Evolutionary conservation across 2,113 vertebrate genomes (phyloP).

Genomic region (Mesembrinibis cayennensis): DNA sequence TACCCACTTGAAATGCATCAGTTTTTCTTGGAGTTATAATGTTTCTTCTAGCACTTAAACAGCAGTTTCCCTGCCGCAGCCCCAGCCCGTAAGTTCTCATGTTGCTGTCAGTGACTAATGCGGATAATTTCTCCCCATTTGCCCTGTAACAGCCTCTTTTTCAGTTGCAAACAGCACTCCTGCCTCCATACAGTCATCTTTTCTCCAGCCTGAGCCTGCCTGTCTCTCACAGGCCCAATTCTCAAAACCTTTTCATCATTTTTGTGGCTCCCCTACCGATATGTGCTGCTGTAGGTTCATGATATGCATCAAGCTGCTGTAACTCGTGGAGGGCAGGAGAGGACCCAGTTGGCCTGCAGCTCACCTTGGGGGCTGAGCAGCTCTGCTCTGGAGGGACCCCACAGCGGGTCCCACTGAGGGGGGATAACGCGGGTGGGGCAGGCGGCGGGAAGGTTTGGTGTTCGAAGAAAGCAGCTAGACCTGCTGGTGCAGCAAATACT

Average conservation of each 20-base stretch:
- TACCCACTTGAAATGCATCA: neutral
- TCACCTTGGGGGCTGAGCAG: neutral
- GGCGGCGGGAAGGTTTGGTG: accelerated
- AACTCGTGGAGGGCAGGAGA: neutral
- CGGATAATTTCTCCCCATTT: neutral
- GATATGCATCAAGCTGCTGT: neutral
- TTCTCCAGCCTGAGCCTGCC: neutral
- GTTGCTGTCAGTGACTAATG: neutral
- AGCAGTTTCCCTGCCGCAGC: neutral
- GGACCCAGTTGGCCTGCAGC: neutral
- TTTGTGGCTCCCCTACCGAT: neutral
- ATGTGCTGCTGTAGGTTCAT: neutral
- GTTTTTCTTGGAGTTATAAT: neutral
- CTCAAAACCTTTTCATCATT: neutral
- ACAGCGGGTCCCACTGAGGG: accelerated
- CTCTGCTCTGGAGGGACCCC: neutral
- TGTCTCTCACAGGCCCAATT: neutral
- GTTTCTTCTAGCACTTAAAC: neutral
- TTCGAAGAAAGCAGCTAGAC: neutral
- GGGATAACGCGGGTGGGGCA: neutral
- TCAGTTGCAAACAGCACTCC: neutral
- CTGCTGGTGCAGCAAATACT: neutral
- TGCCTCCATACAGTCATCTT: neutral
- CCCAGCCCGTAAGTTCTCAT: neutral
- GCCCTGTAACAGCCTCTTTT: neutral